Percentiles rank a stretch among this genome's conserved stretches.
These are phyloP conservation scores for Elgaria multicarinata DNA, from an alignment of 2,113 vertebrate genomes.

Conservation along the genomic window DNA sequence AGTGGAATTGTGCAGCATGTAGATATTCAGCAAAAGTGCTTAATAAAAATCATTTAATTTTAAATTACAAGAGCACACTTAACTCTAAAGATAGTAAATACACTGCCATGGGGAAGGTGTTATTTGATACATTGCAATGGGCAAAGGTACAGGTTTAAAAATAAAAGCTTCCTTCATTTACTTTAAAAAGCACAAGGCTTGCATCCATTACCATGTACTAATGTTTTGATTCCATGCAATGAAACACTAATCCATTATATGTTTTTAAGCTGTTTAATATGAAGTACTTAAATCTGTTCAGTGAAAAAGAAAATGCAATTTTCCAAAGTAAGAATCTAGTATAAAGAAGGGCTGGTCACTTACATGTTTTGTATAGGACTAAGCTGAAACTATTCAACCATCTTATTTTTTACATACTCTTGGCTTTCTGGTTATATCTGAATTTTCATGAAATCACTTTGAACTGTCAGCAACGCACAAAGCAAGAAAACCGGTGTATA, in stretches of 20 bases:
- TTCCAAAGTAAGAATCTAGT: constrained; percentile 68
- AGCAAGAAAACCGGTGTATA: no score
- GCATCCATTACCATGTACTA: constrained; percentile 66
- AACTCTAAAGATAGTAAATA: constrained; percentile 86
- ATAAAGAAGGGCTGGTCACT: background rate
- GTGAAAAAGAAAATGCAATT: constrained; percentile 74
- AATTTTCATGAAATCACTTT: no score
- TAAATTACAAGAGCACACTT: constrained; percentile 85
- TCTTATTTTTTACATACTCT: background rate
- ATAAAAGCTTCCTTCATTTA: constrained; percentile 82
- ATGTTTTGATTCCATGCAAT: constrained; percentile 74
- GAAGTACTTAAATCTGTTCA: constrained; percentile 80
- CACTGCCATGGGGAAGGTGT: constrained; percentile 76
- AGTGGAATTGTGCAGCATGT: constrained; percentile 78
- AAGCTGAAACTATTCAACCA: background rate
- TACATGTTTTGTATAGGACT: background rate
- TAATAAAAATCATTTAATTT: constrained; percentile 85
- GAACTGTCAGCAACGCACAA: no score
- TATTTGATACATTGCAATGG: constrained; percentile 79
- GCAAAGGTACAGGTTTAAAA: constrained; percentile 78
- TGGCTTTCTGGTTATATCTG: no score
- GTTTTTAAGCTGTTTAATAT: constrained; percentile 81
- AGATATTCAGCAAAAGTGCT: constrained; percentile 82
- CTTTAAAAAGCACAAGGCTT: constrained; percentile 72
- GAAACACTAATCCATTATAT: constrained; percentile 79